Evolutionary conservation across 2,113 vertebrate species (phyloP).

Genomic region (Myodes glareolus): DNA sequence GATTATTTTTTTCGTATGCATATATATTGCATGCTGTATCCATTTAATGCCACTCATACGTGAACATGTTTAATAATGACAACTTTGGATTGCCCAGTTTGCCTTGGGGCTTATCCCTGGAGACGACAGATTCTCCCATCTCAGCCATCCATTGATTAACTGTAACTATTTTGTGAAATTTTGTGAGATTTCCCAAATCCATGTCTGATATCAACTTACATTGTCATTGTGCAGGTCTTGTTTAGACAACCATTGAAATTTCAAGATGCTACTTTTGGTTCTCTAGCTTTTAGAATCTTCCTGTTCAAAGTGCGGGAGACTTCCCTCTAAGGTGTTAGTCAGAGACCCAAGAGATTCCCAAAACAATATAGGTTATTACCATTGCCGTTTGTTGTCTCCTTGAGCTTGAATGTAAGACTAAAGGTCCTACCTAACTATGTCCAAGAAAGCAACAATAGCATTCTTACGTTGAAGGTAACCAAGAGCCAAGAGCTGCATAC

Average conservation of each 20-base stretch:
- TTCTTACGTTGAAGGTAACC: background rate
- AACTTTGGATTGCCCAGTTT: background rate
- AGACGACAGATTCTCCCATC: background rate
- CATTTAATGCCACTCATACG: background rate
- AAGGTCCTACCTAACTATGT: background rate
- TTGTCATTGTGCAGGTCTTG: background rate
- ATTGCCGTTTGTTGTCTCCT: background rate
- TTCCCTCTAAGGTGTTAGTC: background rate
- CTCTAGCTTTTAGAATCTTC: background rate
- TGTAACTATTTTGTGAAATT: background rate
- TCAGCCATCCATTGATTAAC: background rate
- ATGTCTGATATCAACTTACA: background rate
- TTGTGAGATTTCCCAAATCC: background rate
- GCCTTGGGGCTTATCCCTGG: background rate
- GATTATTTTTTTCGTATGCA: no score
- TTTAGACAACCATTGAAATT: background rate
- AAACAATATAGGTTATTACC: background rate
- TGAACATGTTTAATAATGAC: background rate
- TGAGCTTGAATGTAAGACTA: background rate
- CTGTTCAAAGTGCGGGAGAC: background rate
- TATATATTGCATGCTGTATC: background rate
- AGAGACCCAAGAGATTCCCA: background rate
- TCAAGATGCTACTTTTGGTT: background rate
- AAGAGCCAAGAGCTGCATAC: background rate
- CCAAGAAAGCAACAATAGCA: background rate